Percentiles rank a stretch among this genome's conserved stretches.
Evolutionary conservation across 2,888 invertebrate genomes (phyloP).

Genomic region (Watsonalla binaria): DNA sequence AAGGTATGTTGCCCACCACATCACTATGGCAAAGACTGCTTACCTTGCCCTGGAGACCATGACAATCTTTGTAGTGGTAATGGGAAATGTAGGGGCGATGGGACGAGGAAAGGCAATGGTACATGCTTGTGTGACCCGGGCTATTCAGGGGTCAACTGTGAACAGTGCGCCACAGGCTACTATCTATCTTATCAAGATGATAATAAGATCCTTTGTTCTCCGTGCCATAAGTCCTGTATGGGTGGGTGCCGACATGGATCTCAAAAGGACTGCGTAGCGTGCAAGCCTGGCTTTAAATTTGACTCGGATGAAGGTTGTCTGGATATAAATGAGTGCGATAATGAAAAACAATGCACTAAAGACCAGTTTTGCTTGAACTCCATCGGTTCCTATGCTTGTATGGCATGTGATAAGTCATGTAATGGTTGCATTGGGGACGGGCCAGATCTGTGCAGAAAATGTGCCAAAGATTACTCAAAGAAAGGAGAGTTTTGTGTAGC

Average conservation of each 20-base stretch:
- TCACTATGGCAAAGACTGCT: constrained; percentile 90
- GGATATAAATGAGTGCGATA: constrained; percentile 91
- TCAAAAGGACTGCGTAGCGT: constrained; percentile 80
- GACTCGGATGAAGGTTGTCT: constrained; percentile 87
- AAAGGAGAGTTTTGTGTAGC: constrained; percentile 88
- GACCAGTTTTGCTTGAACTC: constrained; percentile 94
- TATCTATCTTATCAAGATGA: constrained; percentile 87
- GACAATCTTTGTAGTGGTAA: constrained; percentile 87
- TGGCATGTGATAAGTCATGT: constrained; percentile 91
- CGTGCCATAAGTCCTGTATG: constrained; percentile 89
- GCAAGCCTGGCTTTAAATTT: constrained; percentile 85
- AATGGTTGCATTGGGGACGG: constrained; percentile 92
- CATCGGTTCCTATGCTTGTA: constrained; percentile 89
- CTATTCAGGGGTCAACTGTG: constrained; percentile 88
- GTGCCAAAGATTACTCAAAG: constrained; percentile 85
- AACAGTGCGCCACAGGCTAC: constrained; percentile 85
- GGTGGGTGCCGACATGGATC: constrained; percentile 87
- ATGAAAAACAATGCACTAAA: constrained; percentile 71
- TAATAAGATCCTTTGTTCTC: constrained; percentile 84
- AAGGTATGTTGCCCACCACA: constrained; percentile 90
- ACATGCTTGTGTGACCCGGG: constrained; percentile 91
- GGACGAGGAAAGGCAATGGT: constrained; percentile 95
- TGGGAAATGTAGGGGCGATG: constrained; percentile 90
- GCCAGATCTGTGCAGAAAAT: constrained; percentile 92
- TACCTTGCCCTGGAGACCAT: constrained; percentile 86